phyloP scores from a whole-genome alignment of 1,140 invertebrate species.

The Temnothorax longispinosus region DNA sequence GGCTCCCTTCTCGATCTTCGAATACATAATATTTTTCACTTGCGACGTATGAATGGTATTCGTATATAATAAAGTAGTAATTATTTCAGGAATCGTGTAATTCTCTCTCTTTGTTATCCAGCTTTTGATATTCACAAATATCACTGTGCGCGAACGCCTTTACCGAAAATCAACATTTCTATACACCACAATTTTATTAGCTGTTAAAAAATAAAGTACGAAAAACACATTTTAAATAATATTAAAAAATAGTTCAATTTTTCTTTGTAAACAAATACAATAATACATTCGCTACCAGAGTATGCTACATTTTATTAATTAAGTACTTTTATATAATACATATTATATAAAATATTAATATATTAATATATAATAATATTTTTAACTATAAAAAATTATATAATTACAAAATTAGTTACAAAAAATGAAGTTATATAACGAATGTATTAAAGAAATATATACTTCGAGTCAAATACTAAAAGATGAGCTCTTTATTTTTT shows the following conservation, averaged over 20 bases:
- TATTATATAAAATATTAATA: background rate
- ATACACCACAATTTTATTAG: background rate
- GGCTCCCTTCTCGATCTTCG: slow-evolving; percentile 66
- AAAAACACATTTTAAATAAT: background rate
- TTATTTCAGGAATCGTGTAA: slow-evolving; percentile 66
- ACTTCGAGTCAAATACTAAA: background rate
- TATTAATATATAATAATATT: no score
- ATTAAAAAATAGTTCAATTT: slow-evolving; percentile 26
- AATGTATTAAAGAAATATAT: background rate
- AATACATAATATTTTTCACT: slow-evolving; percentile 73
- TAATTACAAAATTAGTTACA: background rate
- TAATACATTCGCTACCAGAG: background rate
- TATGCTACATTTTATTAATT: background rate
- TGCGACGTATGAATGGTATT: slow-evolving; percentile 72
- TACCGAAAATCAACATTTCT: background rate
- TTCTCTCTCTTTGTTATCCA: slow-evolving; percentile 41
- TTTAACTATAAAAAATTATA: background rate
- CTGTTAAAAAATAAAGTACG: background rate
- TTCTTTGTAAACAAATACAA: background rate
- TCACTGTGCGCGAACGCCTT: background rate
- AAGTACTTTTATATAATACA: background rate
- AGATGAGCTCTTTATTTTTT: background rate
- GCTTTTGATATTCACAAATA: background rate
- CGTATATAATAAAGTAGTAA: slow-evolving; percentile 72
- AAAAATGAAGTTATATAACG: no score